Conservation (phyloP, 1,140 invertebrate genomes). For the Plodia interpunctella region DNA sequence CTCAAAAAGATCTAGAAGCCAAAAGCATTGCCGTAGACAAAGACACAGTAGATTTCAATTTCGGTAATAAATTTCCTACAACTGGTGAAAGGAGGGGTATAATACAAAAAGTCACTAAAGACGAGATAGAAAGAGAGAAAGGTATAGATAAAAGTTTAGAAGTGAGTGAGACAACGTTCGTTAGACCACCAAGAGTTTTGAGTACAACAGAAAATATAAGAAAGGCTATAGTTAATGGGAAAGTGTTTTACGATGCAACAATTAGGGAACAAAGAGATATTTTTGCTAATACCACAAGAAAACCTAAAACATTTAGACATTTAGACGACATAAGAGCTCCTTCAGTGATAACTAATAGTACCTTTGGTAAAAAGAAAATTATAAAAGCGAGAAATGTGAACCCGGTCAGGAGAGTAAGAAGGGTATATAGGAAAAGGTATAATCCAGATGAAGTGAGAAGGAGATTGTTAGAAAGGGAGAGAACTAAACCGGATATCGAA, state of each 20-base stretch:
- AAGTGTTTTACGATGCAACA: conserved; percentile 65
- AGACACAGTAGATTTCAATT: conserved; percentile 57
- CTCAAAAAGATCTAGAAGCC: conserved; percentile 60
- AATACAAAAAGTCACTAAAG: conserved; percentile 61
- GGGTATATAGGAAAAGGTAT: conserved; percentile 63
- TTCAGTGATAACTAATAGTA: conserved; percentile 35
- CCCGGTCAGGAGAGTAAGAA: conserved; percentile 57
- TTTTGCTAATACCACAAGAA: conserved; percentile 44
- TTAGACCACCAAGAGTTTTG: conserved; percentile 58
- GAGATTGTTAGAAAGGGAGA: conserved; percentile 64
- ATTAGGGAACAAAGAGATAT: conserved; percentile 59
- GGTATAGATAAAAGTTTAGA: conserved; percentile 57
- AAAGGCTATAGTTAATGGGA: conserved; percentile 64
- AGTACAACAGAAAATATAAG: conserved; percentile 62
- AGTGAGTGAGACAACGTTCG: conserved; percentile 65
- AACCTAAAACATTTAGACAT: conserved; percentile 44
- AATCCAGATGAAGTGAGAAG: conserved; percentile 69
- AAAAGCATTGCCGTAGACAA: conserved; percentile 60
- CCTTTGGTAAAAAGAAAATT: conserved; percentile 50
- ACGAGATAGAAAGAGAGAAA: conserved; percentile 59
- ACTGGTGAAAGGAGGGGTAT: conserved; percentile 48
- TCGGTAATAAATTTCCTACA: conserved; percentile 56
- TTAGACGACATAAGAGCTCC: conserved; percentile 42
- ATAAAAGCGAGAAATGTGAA: conserved; percentile 57
- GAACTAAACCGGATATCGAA: conserved; percentile 31